phyloP scores from a whole-genome alignment of 37 sponge, comb jelly and placozoan genomes.

The Crambe crambe region DNA sequence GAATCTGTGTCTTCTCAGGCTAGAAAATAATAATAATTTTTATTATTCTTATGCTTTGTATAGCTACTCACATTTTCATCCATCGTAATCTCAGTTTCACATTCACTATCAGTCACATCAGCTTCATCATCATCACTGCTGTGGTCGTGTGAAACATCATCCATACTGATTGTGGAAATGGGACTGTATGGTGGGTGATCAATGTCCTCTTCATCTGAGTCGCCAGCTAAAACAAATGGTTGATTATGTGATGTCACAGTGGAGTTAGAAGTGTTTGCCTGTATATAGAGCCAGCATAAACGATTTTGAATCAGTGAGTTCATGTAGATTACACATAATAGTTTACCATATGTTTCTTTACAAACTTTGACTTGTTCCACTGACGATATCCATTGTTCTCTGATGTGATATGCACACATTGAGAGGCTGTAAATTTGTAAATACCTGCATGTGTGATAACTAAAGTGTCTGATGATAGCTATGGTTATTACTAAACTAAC shows the following conservation, averaged over 20 bases:
- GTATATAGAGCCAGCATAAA: too few species aligned
- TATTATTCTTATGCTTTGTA: neutral
- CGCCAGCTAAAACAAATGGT: neutral
- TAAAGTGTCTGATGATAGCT: neutral
- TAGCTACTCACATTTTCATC: neutral
- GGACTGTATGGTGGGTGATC: neutral
- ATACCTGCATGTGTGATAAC: constrained; percentile 4
- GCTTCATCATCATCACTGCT: neutral
- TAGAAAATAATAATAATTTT: neutral
- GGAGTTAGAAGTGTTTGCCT: neutral
- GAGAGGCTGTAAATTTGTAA: constrained; percentile 1
- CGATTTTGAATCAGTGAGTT: too few species aligned
- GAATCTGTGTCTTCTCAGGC: neutral
- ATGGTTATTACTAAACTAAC: neutral
- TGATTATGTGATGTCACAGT: neutral
- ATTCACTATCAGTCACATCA: neutral
- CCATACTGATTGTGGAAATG: neutral
- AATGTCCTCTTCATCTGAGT: neutral
- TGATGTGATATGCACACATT: constrained; percentile 3
- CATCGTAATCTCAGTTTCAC: neutral
- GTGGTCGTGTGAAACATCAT: neutral
- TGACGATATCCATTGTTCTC: neutral
- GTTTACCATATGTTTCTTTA: too few species aligned
- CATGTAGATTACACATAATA: neutral
- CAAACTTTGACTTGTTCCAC: neutral